Base-by-base conservation (phyloP, 2,113 vertebrate genomes). In the Hystrix cristata region DNA sequence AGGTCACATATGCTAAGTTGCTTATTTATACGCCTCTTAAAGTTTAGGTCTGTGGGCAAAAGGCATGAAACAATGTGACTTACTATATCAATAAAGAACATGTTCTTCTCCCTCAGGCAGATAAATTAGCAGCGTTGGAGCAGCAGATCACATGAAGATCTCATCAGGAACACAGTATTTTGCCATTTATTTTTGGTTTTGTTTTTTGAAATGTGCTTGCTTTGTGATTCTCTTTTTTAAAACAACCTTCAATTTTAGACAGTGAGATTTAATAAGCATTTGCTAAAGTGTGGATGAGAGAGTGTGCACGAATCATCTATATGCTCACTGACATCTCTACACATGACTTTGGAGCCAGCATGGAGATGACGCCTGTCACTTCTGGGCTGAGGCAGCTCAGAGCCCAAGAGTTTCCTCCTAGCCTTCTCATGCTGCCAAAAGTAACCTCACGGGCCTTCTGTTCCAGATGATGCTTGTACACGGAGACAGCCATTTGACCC, bases 1-100 rank as follows among this genome's bases (percentile, higher is more conserved):
- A 98, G 98, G 98, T 99, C 98, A 98, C 98, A 98, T 97, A 98
- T 98, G 98, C 97, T 98, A 98, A 98, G 96, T 98, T 98, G 98
- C 97, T 98, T 98, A 98, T 98, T 98, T 98, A 98, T 98, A 96
- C 0, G 80, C 98, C 96, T 98, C 96, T 98, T 99, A 98, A 98
- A 98, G 86, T 94, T 97, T 94, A 97, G 97, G 91, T 98, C 96
- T 98, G 96, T 98, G 98, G 96, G 97, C 97, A 98, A 96, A 69
- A 98, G 95, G 97, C 97, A 81, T 96, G 96, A 98, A 98, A 97
- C 88, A 96, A 96, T 90, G 94, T 95, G 91, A 97, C 94, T 98
- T 96, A 97, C 97, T 98, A 59, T 97, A 97, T 94, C 98, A 97
- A 96, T 96, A 97, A 99, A 98, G 98, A 98, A 98, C 95, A 94